phyloP scores from a whole-genome alignment of 2,888 invertebrate genomes.

The Tuberolachnus salignus region DNA sequence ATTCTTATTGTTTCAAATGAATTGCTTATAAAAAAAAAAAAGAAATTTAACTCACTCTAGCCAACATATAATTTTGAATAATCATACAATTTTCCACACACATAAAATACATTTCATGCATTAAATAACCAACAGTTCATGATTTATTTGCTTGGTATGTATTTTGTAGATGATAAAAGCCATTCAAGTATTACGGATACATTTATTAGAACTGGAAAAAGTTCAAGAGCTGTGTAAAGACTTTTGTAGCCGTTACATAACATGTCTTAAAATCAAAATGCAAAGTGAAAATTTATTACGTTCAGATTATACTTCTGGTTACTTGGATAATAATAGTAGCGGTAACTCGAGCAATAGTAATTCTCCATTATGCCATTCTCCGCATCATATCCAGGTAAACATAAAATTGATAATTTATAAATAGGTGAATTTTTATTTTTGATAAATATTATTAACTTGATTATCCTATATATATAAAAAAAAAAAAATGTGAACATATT shows the following conservation, averaged over 20 bases:
- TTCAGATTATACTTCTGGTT: conserved; percentile 72
- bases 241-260: conserved; percentile 91
- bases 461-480: too few species aligned
- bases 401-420: background rate
- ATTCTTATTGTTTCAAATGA: too few species aligned
- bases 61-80: too few species aligned
- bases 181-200: conserved; percentile 89
- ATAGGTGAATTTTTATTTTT: too few species aligned
- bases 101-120: too few species aligned
- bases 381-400: conserved; percentile 60
- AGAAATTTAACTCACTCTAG: too few species aligned
- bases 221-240: conserved; percentile 94
- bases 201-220: conserved; percentile 89
- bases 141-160: too few species aligned
- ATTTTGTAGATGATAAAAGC: conserved; percentile 78
- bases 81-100: too few species aligned
- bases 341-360: conserved; percentile 60
- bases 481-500: too few species aligned
- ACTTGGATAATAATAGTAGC: conserved; percentile 61
- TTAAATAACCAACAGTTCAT: too few species aligned
- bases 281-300: conserved; percentile 84
- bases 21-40: too few species aligned
- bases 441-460: too few species aligned
- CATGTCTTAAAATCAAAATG: conserved; percentile 88
- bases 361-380: conserved; percentile 60